These are phyloP conservation scores for Willisornis vidua DNA, from an alignment of 2,113 vertebrate species.

Conservation along the genomic window DNA sequence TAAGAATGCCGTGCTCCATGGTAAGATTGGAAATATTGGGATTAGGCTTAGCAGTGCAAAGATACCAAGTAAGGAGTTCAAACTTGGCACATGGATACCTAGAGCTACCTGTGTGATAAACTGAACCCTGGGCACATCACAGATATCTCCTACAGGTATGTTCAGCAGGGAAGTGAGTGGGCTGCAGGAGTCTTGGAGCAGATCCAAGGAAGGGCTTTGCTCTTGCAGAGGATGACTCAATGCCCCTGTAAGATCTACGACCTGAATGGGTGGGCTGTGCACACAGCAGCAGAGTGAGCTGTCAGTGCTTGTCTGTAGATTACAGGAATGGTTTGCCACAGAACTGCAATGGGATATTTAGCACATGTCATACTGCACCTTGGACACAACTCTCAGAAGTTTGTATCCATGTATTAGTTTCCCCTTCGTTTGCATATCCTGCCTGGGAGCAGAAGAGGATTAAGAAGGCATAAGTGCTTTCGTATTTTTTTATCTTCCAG, in stretches of 20 bases:
- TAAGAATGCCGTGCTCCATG: not conserved
- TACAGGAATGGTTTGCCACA: not conserved
- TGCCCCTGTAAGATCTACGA: not conserved
- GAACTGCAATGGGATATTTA: not conserved
- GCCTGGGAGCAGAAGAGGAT: not conserved
- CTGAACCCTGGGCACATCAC: not conserved
- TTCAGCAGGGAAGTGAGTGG: not conserved
- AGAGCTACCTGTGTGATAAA: not conserved
- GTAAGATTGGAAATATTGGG: not conserved
- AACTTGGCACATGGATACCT: not conserved
- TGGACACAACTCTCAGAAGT: not conserved
- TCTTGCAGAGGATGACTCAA: not conserved
- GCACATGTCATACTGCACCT: rapidly evolving
- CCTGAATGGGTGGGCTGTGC: rapidly evolving
- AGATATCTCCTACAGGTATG: not conserved
- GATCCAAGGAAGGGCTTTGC: not conserved
- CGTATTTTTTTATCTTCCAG: not conserved
- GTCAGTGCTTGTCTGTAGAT: not conserved
- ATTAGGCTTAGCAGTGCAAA: not conserved
- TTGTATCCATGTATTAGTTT: not conserved
- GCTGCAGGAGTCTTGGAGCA: not conserved
- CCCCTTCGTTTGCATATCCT: not conserved
- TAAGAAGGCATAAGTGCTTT: not conserved
- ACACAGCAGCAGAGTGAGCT: not conserved
- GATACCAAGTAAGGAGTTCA: not conserved